Conservation (phyloP, 2,113 vertebrate species). For the Rostratula benghalensis region DNA sequence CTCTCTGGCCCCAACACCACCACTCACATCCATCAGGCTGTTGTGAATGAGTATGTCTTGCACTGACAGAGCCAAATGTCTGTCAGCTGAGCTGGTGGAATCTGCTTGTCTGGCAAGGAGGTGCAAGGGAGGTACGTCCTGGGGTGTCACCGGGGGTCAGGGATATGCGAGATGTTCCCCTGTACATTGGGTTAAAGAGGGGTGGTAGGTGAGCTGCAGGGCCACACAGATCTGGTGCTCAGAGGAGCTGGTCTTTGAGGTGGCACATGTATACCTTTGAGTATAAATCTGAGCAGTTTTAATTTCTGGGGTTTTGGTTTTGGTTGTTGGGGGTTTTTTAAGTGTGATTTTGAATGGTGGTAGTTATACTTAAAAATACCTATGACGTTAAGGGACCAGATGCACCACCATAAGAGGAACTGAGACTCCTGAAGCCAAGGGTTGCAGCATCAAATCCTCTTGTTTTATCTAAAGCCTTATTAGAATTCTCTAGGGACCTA, state of each 20-base stretch:
- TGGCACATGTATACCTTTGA: background rate
- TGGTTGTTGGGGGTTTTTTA: background rate
- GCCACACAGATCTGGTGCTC: background rate
- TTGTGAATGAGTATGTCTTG: background rate
- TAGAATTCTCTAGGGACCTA: background rate
- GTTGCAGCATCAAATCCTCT: slow-evolving; percentile 25
- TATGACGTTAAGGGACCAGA: background rate
- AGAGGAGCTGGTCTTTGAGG: background rate
- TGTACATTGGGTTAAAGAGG: background rate
- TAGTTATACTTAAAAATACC: background rate
- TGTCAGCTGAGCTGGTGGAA: slow-evolving; percentile 49
- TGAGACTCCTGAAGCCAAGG: background rate
- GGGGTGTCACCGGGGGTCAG: background rate
- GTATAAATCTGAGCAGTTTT: background rate
- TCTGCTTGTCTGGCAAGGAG: background rate
- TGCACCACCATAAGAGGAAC: background rate
- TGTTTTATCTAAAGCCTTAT: slow-evolving; percentile 12
- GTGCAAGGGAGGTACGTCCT: background rate
- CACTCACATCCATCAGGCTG: background rate
- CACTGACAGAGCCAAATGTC: background rate
- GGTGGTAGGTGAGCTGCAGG: background rate
- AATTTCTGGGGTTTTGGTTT: background rate
- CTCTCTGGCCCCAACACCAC: background rate
- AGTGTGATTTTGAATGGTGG: background rate
- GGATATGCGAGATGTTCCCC: rapidly evolving